Base-by-base conservation (phyloP, 1,140 invertebrate genomes). In the Chrysoperla carnea region DNA sequence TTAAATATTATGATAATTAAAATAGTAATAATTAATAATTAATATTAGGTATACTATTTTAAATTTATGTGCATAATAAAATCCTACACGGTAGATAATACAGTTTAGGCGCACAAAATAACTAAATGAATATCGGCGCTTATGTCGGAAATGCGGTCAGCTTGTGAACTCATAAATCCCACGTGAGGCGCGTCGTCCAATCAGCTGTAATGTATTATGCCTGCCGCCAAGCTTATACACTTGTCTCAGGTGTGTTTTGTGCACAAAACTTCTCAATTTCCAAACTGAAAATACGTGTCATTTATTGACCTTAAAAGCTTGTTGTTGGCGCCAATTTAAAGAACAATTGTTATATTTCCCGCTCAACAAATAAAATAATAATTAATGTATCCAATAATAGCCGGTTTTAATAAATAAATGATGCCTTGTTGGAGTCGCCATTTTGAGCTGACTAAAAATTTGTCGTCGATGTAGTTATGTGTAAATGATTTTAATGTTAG, bases 151-250 rank as follows among this genome's bases (percentile, higher is more conserved):
- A n/a, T 35, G 50, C 41, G 55, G 47, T 36, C 14, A 39, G 27
- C 42, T 14, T 4, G 5, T 4, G 46, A 52, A 56, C 50, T 33
- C 45, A 47, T 49, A 39, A 48, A 47, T 52, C 42, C 62, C 65
- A 67, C 64, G 66, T 68, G 66, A 67, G 47, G 37, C 29, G 37
- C 28, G 33, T 46, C 38, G 49, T 60, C 67, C 68, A 72, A 72
- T 72, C 62, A 67, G 62, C 63, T 61, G 55, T 61, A 62, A 59
- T 52, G 57, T 64, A 69, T 69, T 69, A 63, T 70, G 54, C 62
- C 66, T 65, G 67, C 69, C 69, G 68, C 69, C 64, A 69, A 73
- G 68, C 67, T 68, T 60, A 57, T 62, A 57, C n/a, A 33, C 31
- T 23, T 23, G 17, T 23, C 17, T 33, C 31, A 59, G 58, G 53